Percentiles rank a stretch among this genome's conserved stretches.
Evolutionary conservation across 2,888 invertebrate species (phyloP).

Genomic region (Norana najaformis): DNA sequence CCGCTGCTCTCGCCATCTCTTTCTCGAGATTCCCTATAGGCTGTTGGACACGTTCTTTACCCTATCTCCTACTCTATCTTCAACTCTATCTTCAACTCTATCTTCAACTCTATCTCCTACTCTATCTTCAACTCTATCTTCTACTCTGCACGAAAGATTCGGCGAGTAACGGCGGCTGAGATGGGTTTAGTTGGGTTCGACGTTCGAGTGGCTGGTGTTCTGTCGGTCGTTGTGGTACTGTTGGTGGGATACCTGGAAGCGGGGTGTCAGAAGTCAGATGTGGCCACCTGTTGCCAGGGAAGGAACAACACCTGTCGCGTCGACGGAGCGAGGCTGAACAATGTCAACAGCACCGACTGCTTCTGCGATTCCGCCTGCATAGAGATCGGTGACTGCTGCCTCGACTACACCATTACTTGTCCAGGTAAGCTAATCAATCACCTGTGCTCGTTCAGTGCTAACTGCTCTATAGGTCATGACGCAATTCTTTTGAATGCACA

Average conservation of each 20-base stretch:
- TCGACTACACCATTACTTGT: constrained; percentile 83
- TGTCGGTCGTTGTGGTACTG: not conserved
- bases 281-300: constrained; percentile 33
- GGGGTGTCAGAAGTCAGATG: not conserved
- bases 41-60: no score
- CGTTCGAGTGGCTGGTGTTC: not conserved
- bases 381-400: constrained; percentile 85
- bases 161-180: not conserved
- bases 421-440: constrained; percentile 73
- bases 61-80: no score
- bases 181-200: not conserved
- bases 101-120: no score
- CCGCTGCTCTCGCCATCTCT: not conserved
- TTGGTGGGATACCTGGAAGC: not conserved
- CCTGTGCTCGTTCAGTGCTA: not conserved
- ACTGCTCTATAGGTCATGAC: not conserved
- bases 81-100: no score
- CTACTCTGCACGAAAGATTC: no score
- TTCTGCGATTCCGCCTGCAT: constrained; percentile 90
- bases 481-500: not conserved
- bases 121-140: no score
- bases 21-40: not conserved
- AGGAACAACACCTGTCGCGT: constrained; percentile 36
- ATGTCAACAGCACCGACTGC: constrained; percentile 64
- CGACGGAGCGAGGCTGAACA: constrained; percentile 23